Conservation (phyloP, 1,140 invertebrate species). For the Ectropis grisescens region DNA sequence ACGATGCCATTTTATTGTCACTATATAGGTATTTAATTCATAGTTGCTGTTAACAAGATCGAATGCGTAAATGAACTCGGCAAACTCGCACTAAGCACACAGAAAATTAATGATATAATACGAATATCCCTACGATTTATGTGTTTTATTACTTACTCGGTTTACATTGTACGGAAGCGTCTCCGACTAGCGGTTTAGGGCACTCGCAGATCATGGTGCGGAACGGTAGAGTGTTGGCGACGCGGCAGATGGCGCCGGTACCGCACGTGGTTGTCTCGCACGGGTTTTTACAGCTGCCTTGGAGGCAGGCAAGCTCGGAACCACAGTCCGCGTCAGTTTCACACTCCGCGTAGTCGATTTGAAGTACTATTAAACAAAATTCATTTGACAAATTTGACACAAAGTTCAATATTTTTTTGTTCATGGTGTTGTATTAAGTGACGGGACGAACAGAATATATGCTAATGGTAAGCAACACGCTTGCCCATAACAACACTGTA, state of each 20-base stretch:
- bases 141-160: slow-evolving; percentile 79
- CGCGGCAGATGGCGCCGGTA: slow-evolving; percentile 81
- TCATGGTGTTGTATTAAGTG: no score
- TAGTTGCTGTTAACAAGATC: no score
- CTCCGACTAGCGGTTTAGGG: slow-evolving; percentile 83
- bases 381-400: slow-evolving; percentile 1
- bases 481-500: no score
- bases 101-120: no score
- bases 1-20: no score
- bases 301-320: slow-evolving; percentile 86
- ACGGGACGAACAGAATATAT: no score
- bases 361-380: slow-evolving; percentile 65
- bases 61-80: no score
- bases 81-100: no score
- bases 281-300: slow-evolving; percentile 84
- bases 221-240: slow-evolving; percentile 87
- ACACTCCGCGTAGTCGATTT: slow-evolving; percentile 75
- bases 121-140: no score
- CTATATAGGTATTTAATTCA: no score
- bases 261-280: slow-evolving; percentile 88
- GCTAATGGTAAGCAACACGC: no score
- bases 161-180: slow-evolving; percentile 85
- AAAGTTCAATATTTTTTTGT: no score
- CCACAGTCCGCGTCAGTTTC: slow-evolving; percentile 87
- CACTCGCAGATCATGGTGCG: slow-evolving; percentile 91